These are phyloP conservation scores for Sinotaia quadrata DNA, from an alignment of 2,888 invertebrate genomes.

Conservation along the genomic window DNA sequence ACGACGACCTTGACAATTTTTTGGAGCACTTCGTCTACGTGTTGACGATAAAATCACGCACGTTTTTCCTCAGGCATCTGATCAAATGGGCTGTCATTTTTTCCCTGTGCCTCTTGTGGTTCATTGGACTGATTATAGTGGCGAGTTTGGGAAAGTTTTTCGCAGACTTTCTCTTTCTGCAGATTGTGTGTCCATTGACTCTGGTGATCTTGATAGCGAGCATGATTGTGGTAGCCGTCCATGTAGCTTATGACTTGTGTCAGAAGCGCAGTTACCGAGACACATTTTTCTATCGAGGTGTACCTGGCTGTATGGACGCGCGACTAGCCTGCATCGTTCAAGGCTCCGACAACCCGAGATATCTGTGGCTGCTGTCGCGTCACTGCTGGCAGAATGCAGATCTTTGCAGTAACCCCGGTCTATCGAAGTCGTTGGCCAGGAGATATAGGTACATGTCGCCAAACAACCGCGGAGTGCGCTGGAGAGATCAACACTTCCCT, in stretches of 20 bases:
- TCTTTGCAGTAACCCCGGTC: slow-evolving; percentile 19
- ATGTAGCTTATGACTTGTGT: slow-evolving; percentile 15
- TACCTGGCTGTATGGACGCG: slow-evolving; percentile 14
- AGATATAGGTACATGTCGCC: slow-evolving; percentile 16
- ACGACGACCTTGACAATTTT: slow-evolving; percentile 18
- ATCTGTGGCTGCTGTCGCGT: slow-evolving; percentile 16
- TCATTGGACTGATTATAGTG: neutral
- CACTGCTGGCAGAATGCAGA: slow-evolving; percentile 16
- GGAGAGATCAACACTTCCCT: slow-evolving; percentile 22
- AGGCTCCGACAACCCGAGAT: slow-evolving; percentile 6
- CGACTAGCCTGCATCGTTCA: neutral
- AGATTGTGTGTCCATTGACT: slow-evolving; percentile 1
- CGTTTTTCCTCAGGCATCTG: slow-evolving; percentile 11
- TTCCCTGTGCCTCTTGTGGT: neutral
- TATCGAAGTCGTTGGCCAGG: slow-evolving; percentile 16
- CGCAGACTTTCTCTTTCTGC: neutral
- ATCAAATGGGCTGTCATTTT: slow-evolving; percentile 8
- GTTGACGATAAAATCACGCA: slow-evolving; percentile 5
- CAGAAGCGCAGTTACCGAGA: neutral
- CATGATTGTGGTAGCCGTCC: slow-evolving; percentile 8
- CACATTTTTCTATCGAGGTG: slow-evolving; percentile 13
- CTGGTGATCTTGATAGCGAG: slow-evolving; percentile 4
- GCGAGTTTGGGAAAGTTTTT: neutral
- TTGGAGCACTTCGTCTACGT: slow-evolving; percentile 17
- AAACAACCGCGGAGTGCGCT: slow-evolving; percentile 8